Evolutionary conservation across 2,888 invertebrate species (phyloP).

Genomic region (Dryobotodes eremita): DNA sequence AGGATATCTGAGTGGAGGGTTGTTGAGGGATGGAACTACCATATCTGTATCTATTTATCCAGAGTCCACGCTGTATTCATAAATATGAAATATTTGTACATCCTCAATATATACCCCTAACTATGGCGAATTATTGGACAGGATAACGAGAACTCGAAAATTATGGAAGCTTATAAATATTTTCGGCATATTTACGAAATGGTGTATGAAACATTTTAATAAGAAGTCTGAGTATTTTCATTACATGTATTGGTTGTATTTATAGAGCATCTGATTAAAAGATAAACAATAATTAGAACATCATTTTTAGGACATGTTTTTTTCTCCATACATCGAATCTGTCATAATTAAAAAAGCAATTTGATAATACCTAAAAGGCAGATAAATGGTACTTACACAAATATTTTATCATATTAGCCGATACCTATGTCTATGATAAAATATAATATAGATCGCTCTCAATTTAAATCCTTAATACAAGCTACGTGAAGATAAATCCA

Average conservation of each 20-base stretch:
- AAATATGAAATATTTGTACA: slow-evolving; percentile 38
- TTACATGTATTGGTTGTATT: slow-evolving; percentile 6
- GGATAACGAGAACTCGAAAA: slow-evolving; percentile 53
- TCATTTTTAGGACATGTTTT: neutral
- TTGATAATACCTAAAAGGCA: neutral
- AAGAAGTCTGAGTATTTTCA: slow-evolving; percentile 9
- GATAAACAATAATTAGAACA: neutral
- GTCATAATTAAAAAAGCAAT: slow-evolving; percentile 3
- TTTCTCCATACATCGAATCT: neutral
- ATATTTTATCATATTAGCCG: neutral
- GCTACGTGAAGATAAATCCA: neutral
- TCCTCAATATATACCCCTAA: slow-evolving; percentile 29
- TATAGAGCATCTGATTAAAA: neutral
- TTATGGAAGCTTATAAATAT: slow-evolving; percentile 49
- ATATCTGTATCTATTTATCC: neutral
- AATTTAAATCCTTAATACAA: neutral
- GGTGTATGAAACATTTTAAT: slow-evolving; percentile 23
- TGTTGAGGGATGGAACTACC: neutral
- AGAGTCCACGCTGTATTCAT: slow-evolving; percentile 24
- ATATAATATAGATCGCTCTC: neutral
- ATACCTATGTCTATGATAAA: neutral
- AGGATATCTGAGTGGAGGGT: slow-evolving; percentile 9
- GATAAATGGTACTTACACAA: neutral
- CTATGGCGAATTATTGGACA: slow-evolving; percentile 51
- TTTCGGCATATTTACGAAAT: slow-evolving; percentile 39